These are phyloP conservation scores for Platynereis dumerilii DNA, from an alignment of 2,888 invertebrate species.

Conservation along the genomic window DNA sequence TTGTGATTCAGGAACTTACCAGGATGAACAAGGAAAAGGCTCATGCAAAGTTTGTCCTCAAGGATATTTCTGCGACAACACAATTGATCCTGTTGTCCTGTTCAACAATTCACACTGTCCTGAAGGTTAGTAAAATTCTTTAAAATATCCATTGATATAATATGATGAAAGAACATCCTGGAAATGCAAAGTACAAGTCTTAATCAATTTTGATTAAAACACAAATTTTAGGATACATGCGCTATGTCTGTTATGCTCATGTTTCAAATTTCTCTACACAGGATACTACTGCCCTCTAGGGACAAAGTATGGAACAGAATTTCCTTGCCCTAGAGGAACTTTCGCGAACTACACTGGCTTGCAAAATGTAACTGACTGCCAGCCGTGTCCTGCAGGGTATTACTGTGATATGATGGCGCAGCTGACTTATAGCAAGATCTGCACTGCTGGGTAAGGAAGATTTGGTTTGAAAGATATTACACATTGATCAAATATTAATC, in stretches of 20 bases:
- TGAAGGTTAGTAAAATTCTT: conserved; percentile 43
- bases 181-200: too few species aligned
- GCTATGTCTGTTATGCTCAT: too few species aligned
- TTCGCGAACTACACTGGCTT: conserved; percentile 53
- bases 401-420: conserved; percentile 56
- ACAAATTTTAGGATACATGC: too few species aligned
- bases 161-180: too few species aligned
- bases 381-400: conserved; percentile 57
- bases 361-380: conserved; percentile 46
- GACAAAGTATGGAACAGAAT: conserved; percentile 49
- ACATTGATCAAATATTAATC: not conserved
- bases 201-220: too few species aligned
- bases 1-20: conserved; percentile 55
- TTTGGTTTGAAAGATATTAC: too few species aligned
- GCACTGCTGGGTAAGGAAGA: conserved; percentile 50
- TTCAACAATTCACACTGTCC: conserved; percentile 53
- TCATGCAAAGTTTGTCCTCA: conserved; percentile 53
- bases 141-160: too few species aligned
- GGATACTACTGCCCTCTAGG: conserved; percentile 58
- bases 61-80: conserved; percentile 58
- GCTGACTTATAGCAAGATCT: conserved; percentile 47
- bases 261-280: conserved; percentile 30
- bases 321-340: conserved; percentile 54
- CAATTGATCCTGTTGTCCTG: conserved; percentile 51
- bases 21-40: conserved; percentile 50